Evolutionary conservation across 2,888 invertebrate genomes (phyloP).

Genomic region (Villa cingulata): DNA sequence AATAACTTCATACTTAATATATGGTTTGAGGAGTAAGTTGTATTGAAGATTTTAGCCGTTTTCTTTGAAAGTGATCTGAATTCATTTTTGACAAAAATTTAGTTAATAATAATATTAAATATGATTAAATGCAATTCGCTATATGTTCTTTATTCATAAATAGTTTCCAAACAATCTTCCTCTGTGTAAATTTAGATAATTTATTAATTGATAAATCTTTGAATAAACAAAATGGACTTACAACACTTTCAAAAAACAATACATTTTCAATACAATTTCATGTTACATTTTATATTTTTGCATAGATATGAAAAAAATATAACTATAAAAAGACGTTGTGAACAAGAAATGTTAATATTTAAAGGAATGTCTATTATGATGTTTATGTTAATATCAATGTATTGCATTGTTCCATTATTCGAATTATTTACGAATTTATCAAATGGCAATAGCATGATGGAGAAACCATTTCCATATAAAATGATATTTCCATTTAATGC

Average conservation of each 20-base stretch:
- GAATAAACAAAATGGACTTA: too few relatives aligned
- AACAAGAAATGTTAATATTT: conserved; percentile 25
- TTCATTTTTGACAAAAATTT: too few relatives aligned
- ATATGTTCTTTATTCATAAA: too few relatives aligned
- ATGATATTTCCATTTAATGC: conserved; percentile 36
- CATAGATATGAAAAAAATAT: conserved; percentile 10
- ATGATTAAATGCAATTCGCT: too few relatives aligned
- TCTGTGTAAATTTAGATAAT: too few relatives aligned
- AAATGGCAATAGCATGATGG: not conserved
- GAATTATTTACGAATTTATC: conserved; percentile 18
- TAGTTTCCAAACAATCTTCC: too few relatives aligned
- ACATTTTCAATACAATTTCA: too few relatives aligned
- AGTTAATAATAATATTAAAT: too few relatives aligned
- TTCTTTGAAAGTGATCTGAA: too few relatives aligned
- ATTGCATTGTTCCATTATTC: conserved; percentile 28
- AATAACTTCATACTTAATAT: conserved; percentile 26
- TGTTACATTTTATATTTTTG: too few relatives aligned
- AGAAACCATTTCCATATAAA: conserved; percentile 35
- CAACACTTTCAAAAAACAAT: too few relatives aligned
- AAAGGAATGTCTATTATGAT: conserved; percentile 27
- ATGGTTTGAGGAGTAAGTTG: conserved; percentile 30
- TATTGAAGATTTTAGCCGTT: not conserved
- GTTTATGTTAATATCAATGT: conserved; percentile 29
- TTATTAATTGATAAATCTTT: too few relatives aligned
- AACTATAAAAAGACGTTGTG: conserved; percentile 22